These are phyloP conservation scores for Tonatia bakeri DNA, from an alignment of 2,113 vertebrate species.

Conservation along the genomic window DNA sequence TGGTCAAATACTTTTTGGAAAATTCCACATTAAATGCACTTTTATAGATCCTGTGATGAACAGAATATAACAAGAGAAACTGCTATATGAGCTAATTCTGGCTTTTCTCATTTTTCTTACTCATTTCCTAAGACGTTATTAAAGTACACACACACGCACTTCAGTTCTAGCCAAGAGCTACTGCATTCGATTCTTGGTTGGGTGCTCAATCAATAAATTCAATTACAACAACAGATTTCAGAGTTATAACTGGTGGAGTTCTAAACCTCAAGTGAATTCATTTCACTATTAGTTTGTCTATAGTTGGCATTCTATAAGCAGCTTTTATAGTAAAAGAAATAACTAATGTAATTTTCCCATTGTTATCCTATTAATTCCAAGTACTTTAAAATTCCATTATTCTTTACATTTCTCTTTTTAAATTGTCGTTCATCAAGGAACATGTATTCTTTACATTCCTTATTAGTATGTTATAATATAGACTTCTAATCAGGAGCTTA, in stretches of 20 bases:
- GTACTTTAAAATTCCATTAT: slow-evolving; percentile 34
- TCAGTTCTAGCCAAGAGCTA: background rate
- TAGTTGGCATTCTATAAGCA: background rate
- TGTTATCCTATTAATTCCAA: background rate
- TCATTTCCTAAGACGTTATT: background rate
- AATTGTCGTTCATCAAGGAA: too few species aligned
- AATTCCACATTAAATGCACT: background rate
- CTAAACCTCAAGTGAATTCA: background rate
- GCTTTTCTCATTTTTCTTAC: background rate
- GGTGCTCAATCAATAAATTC: background rate
- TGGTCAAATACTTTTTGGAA: background rate
- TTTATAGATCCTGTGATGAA: background rate
- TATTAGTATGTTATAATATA: background rate
- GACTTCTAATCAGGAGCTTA: background rate
- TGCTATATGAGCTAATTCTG: background rate
- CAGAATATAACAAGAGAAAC: background rate
- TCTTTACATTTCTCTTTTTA: background rate
- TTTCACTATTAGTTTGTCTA: background rate
- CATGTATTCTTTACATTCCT: background rate
- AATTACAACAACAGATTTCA: background rate
- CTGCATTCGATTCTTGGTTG: background rate
- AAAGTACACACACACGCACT: background rate
- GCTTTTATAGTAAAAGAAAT: background rate
- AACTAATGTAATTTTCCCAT: background rate
- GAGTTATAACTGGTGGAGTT: background rate